Conservation (phyloP, 1,140 invertebrate genomes). For the Andrena cerasifolii region DNA sequence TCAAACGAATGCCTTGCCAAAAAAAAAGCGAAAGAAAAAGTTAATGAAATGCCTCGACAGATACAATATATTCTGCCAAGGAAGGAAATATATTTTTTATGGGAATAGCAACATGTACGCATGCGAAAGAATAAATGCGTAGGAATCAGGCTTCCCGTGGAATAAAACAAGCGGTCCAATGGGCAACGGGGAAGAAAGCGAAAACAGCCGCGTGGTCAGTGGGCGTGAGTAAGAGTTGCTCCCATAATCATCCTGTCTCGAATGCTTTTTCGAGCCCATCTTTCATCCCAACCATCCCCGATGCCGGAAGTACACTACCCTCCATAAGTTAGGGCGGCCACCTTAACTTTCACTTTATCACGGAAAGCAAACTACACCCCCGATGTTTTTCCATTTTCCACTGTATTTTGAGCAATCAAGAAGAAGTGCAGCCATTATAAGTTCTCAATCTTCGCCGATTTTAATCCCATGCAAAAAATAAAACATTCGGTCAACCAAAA, state of each 20-base stretch:
- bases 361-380: neutral
- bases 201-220: neutral
- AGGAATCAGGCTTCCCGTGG: neutral
- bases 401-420: no score
- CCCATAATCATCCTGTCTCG: neutral
- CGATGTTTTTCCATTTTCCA: no score
- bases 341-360: conserved; percentile 12
- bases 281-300: conserved; percentile 1
- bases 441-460: no score
- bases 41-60: neutral
- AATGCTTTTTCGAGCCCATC: conserved; percentile 7
- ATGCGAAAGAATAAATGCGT: neutral
- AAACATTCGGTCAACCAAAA: no score
- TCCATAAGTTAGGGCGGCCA: neutral
- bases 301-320: conserved; percentile 2
- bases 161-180: neutral
- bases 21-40: neutral
- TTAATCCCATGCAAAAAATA: no score
- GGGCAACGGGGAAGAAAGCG: neutral
- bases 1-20: no score
- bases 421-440: no score
- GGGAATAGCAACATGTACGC: neutral
- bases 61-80: neutral
- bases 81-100: neutral
- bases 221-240: neutral